These are phyloP conservation scores for Camponotus floridanus DNA, from an alignment of 1,140 invertebrate species.

Conservation along the genomic window DNA sequence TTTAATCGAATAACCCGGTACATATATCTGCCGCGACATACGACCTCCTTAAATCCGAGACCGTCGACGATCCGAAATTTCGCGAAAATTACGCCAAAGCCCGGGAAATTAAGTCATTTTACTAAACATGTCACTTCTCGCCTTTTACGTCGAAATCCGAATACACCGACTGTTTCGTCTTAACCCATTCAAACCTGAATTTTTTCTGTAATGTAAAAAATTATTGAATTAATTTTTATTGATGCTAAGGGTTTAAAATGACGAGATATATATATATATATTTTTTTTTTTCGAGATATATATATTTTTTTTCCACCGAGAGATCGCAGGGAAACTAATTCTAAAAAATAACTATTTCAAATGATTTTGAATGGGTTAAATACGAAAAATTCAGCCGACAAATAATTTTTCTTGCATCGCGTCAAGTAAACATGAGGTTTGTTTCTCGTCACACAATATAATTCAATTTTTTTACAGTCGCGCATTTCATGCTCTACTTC, in stretches of 20 bases:
- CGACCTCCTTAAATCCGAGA: constrained; percentile 44
- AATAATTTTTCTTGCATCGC: constrained; percentile 10
- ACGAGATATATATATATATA: no score
- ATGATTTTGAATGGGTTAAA: no score
- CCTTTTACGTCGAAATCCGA: not conserved
- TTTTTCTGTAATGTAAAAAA: no score
- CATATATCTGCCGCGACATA: constrained; percentile 43
- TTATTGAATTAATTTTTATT: no score
- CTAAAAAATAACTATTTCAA: no score
- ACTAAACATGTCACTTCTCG: not conserved
- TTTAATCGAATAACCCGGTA: constrained; percentile 41
- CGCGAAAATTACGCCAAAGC: constrained; percentile 28
- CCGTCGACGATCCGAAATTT: constrained; percentile 29
- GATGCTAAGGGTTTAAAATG: no score
- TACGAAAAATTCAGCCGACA: not conserved
- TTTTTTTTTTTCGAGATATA: no score
- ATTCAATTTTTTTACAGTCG: constrained; percentile 14
- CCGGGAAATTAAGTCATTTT: constrained; percentile 3
- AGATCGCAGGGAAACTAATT: no score
- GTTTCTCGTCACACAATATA: constrained; percentile 12
- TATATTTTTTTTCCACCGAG: no score
- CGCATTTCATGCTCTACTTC: constrained; percentile 8
- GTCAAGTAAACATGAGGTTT: not conserved
- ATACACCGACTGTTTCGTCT: not conserved
- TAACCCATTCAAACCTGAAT: no score